Percentiles rank a stretch among this genome's conserved stretches.
phyloP scores from a whole-genome alignment of 2,888 invertebrate species.

The Callyntrura guangdongensis region DNA sequence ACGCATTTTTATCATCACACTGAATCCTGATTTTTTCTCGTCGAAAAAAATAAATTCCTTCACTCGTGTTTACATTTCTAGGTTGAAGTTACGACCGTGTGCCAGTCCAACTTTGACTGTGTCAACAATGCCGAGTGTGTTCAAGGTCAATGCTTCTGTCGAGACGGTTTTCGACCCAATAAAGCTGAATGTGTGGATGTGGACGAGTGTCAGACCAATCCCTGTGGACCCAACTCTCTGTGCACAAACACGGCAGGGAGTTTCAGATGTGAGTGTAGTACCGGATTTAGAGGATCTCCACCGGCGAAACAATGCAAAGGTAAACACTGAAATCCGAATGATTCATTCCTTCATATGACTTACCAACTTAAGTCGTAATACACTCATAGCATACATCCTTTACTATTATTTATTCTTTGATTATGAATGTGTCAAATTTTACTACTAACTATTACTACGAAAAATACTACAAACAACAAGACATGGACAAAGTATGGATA shows the following conservation, averaged over 20 bases:
- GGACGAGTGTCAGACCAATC: slow-evolving; percentile 91
- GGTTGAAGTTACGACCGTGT: slow-evolving; percentile 94
- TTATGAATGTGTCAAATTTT: no score
- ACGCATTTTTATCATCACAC: not conserved
- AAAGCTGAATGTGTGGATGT: slow-evolving; percentile 92
- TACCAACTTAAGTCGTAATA: not conserved
- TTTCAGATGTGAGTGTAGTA: slow-evolving; percentile 93
- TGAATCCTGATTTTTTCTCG: no score
- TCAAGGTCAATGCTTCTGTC: slow-evolving; percentile 95
- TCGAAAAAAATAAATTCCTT: not conserved
- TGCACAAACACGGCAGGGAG: slow-evolving; percentile 94
- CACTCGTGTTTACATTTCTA: slow-evolving; percentile 85
- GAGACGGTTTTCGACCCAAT: slow-evolving; percentile 93
- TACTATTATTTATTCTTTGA: no score
- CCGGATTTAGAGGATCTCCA: slow-evolving; percentile 93
- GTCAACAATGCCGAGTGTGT: slow-evolving; percentile 96
- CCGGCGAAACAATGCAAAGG: slow-evolving; percentile 92
- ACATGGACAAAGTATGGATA: not conserved
- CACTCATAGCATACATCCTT: slow-evolving; percentile 79
- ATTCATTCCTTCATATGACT: not conserved
- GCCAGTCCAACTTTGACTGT: slow-evolving; percentile 95
- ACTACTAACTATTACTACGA: not conserved
- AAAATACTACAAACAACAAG: no score
- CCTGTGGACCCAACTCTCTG: slow-evolving; percentile 92
- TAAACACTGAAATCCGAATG: slow-evolving; percentile 82